Conservation (phyloP, 2,888 invertebrate genomes). For the Tenthredo distinguenda region DNA sequence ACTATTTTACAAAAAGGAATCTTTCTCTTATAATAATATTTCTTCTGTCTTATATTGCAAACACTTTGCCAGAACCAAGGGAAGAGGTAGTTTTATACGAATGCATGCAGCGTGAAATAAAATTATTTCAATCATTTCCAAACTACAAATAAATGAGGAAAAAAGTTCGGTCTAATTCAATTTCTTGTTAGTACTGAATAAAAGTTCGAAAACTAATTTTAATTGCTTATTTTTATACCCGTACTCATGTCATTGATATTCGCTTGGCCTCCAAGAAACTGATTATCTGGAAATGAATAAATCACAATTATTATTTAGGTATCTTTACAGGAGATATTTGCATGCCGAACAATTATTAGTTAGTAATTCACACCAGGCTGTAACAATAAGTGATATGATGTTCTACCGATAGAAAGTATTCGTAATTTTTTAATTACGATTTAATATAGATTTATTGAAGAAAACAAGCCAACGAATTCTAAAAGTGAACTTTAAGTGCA, state of each 20-base stretch:
- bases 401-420: neutral
- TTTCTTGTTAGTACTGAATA: neutral
- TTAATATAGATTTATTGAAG: neutral
- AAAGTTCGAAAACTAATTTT: neutral
- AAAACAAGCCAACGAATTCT: neutral
- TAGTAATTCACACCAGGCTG: neutral
- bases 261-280: neutral
- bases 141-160: conserved; percentile 10
- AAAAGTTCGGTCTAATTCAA: neutral
- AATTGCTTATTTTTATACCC: neutral
- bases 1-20: neutral
- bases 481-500: neutral
- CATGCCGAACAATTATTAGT: neutral
- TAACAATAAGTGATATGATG: neutral
- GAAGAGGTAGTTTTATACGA: neutral
- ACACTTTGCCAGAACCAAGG: conserved; percentile 13
- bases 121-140: neutral
- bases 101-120: conserved; percentile 10
- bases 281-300: conserved; percentile 38
- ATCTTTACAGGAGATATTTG: neutral
- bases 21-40: neutral
- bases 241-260: conserved; percentile 28
- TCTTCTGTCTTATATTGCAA: neutral
- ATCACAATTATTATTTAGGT: conserved; percentile 1
- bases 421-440: neutral